A percentile compares a stretch with the other conserved stretches of the same genome.
These are phyloP conservation scores for Agrilus planipennis DNA, from an alignment of 1,140 invertebrate genomes.

Conservation along the genomic window DNA sequence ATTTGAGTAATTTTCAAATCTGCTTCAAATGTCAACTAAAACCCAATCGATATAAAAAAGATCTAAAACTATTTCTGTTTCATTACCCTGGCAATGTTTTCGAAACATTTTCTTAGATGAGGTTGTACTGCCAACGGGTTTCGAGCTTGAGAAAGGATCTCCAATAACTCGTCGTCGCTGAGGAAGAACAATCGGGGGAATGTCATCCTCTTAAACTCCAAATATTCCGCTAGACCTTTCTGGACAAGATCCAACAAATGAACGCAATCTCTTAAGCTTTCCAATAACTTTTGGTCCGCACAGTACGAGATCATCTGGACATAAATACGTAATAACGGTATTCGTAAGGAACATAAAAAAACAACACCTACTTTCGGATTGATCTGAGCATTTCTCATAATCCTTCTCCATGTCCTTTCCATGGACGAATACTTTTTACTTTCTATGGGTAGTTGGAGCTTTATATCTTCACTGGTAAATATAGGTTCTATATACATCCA, in stretches of 20 bases:
- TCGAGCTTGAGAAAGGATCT: slow-evolving; percentile 62
- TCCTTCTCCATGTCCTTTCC: slow-evolving; percentile 61
- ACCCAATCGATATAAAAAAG: neutral
- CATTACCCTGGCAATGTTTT: slow-evolving; percentile 56
- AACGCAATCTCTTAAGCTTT: slow-evolving; percentile 54
- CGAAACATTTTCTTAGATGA: slow-evolving; percentile 68
- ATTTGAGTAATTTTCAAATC: slow-evolving; percentile 61
- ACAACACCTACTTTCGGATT: slow-evolving; percentile 48
- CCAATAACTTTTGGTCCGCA: slow-evolving; percentile 46
- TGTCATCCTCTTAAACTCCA: slow-evolving; percentile 56
- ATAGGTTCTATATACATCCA: slow-evolving; percentile 82
- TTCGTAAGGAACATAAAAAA: neutral
- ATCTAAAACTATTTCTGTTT: neutral
- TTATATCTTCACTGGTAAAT: slow-evolving; percentile 74
- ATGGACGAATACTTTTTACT: slow-evolving; percentile 66
- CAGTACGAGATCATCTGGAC: slow-evolving; percentile 47
- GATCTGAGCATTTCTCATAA: slow-evolving; percentile 56
- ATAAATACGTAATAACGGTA: slow-evolving; percentile 5
- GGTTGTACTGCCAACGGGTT: slow-evolving; percentile 65
- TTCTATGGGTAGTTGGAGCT: slow-evolving; percentile 56
- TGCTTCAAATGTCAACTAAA: slow-evolving; percentile 51
- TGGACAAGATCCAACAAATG: slow-evolving; percentile 55
- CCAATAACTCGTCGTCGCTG: slow-evolving; percentile 64
- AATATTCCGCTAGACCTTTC: slow-evolving; percentile 60
- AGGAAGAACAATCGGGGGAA: slow-evolving; percentile 71